Evolutionary conservation across 2,113 vertebrate genomes (phyloP), one percentile per base, ranked within the genome.

Genomic region (Microcebus murinus): DNA sequence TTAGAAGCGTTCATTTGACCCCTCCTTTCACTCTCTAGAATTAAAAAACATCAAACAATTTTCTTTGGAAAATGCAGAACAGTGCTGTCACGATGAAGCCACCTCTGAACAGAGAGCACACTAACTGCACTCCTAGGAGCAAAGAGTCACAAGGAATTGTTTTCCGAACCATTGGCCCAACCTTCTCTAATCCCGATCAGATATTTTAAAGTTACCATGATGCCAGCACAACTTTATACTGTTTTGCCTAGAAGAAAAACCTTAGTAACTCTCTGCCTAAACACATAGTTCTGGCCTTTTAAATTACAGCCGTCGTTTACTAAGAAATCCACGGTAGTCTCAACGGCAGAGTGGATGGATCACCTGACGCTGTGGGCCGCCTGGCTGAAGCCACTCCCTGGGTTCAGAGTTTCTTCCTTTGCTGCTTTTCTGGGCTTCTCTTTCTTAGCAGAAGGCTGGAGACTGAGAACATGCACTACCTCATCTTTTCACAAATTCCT

Each of bases 281-380:
- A 70, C 42, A 36, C 4, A 42, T 20, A 14, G 23, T 70, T 31
- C 18, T 2, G 0, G 6, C 45, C 27, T 36, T 63, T 95, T 74
- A 61, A 5, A 15, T 39, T 87, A 29, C 29, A 71, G 34, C 12
- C 29, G 0, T 4, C 12, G 4, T 36, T 73, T 12, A 34, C 34
- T 73, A 29, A 68, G 48, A 52, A 73, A 68, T 25, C 25, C 12
- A 10, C 0, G 1, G 8, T 12, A 8, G 6, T n/a, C 0, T 5
- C 10, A 6, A 4, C 0, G 39, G 23, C 17, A 23, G 14, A 1
- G 4, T 57, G 3, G 0, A 0, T 0, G 0, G 7, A 4, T 6
- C 23, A 1, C 21, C 20, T 34, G 13, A 34, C 1, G 18, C 0
- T 18, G 15, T 4, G 9, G 12, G 15, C 12, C 61, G 29, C 36